Base-by-base conservation (phyloP, 1,140 invertebrate species). In the silkworm (Bombyx mori) region DNA sequence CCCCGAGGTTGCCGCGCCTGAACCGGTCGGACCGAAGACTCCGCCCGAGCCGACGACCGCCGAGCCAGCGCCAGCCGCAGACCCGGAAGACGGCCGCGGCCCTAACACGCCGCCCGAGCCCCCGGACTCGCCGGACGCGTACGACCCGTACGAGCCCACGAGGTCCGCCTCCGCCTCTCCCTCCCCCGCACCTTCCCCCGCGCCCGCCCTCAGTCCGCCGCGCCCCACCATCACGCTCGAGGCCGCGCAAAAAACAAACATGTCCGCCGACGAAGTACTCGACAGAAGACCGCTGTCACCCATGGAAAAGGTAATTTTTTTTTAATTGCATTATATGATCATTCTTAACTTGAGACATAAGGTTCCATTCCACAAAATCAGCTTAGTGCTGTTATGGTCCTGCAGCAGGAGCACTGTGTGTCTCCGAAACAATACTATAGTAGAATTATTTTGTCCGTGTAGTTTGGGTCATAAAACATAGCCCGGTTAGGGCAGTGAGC, bases 71-170 rank as follows among this genome's bases (percentile, higher is more conserved):
- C 3, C 82, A 85, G 54, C 66, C 66, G 68, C 50, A 75, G 88
- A 48, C 63, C 85, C 46, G 75, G 86, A 3, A 82, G 89, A 62
- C 86, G 12, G 12, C 12, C 91, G 3, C 89, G 91, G 3, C 90
- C 91, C 22, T 89, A 90, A 2, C 90, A 90, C 44, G 92, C 94
- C 75, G 92, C 90, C 61, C 44, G 66, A 63, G 52, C 90, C 91
- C 0, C 90, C 91, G 0, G 91, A 90, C 8, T 92, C 92, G 5
- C 92, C 91, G 3, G 94, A 95, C 75, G 94, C 91, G 4, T 96
- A 96, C 77, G 95, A 96, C 91, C 95, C 95, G 1, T 96, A 95
- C 75, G 94, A 96, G 73, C 95, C 95, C 1, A 96, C 95, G 1
- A 95, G 94, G 73, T 95, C 94, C 3, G 90, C 94, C 3, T 94